Percentiles rank a stretch among this genome's conserved stretches.
Conservation (phyloP, 2,113 vertebrate species). For the Eublepharis macularius region DNA sequence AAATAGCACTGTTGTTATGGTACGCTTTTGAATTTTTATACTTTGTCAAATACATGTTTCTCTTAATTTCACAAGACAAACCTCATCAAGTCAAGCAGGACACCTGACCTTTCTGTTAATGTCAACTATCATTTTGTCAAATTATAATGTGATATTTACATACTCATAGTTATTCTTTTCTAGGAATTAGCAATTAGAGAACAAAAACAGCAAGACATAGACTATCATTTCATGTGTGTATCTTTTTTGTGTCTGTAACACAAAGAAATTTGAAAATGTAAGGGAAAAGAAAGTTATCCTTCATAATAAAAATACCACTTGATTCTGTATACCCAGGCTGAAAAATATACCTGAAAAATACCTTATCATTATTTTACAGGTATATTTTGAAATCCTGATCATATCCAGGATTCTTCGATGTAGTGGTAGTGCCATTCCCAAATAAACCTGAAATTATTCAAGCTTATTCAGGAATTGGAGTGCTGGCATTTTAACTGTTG, state of each 20-base stretch:
- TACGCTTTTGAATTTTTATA: conserved; percentile 74
- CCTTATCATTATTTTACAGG: too few relatives aligned
- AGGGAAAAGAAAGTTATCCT: neutral
- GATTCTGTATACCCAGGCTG: too few relatives aligned
- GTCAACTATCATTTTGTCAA: conserved; percentile 73
- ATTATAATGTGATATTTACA: conserved; percentile 74
- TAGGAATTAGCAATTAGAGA: conserved; percentile 65
- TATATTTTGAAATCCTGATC: too few relatives aligned
- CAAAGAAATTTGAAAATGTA: neutral
- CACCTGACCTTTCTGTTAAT: conserved; percentile 79
- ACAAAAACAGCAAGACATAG: conserved; percentile 52
- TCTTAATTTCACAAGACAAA: conserved; percentile 80
- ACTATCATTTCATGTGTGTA: conserved; percentile 58
- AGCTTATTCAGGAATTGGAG: too few relatives aligned
- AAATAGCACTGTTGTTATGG: conserved; percentile 72
- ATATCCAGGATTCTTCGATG: too few relatives aligned
- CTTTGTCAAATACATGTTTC: conserved; percentile 78
- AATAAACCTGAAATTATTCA: too few relatives aligned
- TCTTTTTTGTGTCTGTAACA: neutral
- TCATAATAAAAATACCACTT: too few relatives aligned
- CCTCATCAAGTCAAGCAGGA: conserved; percentile 71
- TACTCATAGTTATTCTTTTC: conserved; percentile 76
- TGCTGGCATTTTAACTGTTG: too few relatives aligned
- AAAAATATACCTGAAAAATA: too few relatives aligned
- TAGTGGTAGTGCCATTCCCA: too few relatives aligned